phyloP scores from a whole-genome alignment of 2,113 vertebrate genomes.

The Myotis brandtii region DNA sequence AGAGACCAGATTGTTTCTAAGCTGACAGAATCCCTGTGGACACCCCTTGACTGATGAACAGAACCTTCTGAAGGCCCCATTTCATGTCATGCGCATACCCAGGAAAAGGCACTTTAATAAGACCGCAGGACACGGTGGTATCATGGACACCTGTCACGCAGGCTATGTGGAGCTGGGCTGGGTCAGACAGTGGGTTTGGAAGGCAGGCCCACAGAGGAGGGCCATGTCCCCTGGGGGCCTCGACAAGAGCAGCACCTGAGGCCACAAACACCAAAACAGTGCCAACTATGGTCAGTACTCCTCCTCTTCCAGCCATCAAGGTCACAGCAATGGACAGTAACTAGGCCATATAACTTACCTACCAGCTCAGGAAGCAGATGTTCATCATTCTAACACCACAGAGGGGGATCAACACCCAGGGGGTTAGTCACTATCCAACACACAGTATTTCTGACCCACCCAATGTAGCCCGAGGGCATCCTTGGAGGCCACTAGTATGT shows the following conservation, averaged over 20 bases:
- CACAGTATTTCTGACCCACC: too few species aligned
- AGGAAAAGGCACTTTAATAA: neutral
- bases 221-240: neutral
- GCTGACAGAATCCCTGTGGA: neutral
- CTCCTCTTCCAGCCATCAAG: neutral
- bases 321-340: neutral
- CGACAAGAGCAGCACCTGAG: neutral
- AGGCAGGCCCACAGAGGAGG: neutral
- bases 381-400: too few species aligned
- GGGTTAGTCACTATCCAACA: neutral
- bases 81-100: neutral
- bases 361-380: neutral
- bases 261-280: neutral
- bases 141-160: accelerated
- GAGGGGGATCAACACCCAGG: accelerated
- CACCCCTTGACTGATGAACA: neutral
- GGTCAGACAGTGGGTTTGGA: neutral
- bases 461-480: neutral
- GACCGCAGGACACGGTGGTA: neutral
- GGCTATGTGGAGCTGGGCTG: neutral
- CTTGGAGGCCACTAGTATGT: neutral
- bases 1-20: neutral
- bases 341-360: accelerated
- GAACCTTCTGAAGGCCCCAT: neutral
- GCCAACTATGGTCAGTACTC: neutral